Evolutionary conservation across 2,888 invertebrate genomes (phyloP).

Genomic region (Gymnocheta viridis): DNA sequence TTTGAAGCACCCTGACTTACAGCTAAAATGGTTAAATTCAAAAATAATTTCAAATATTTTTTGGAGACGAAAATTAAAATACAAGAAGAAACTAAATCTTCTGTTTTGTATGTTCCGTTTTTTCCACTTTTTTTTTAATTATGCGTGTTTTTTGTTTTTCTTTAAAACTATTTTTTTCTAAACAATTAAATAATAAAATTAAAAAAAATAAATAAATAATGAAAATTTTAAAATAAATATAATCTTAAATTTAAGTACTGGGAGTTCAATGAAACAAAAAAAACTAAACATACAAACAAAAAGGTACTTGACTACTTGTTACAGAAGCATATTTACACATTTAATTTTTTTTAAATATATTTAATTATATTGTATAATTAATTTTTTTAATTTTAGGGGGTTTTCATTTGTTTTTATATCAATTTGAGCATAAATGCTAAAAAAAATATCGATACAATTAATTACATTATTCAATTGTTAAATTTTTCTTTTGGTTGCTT

Average conservation of each 20-base stretch:
- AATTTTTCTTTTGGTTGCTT: constrained; percentile 40
- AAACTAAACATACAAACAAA: not conserved
- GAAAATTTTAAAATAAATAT: constrained; percentile 4
- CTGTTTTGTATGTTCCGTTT: not conserved
- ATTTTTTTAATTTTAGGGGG: constrained; percentile 1
- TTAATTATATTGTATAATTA: constrained; percentile 29
- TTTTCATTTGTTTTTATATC: constrained; percentile 27
- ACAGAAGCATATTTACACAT: constrained; percentile 60
- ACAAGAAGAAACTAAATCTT: constrained; percentile 20
- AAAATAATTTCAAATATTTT: constrained; percentile 23
- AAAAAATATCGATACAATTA: constrained; percentile 34
- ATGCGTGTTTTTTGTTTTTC: constrained; percentile 62
- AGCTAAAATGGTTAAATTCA: constrained; percentile 51
- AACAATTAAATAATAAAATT: constrained; percentile 29
- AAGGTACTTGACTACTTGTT: constrained; percentile 34
- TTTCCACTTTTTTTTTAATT: constrained; percentile 34
- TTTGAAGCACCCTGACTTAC: constrained; percentile 69
- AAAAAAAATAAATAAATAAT: constrained; percentile 36
- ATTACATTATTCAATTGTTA: constrained; percentile 10
- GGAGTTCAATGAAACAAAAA: constrained; percentile 34
- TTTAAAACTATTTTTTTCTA: constrained; percentile 32
- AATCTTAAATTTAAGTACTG: constrained; percentile 61
- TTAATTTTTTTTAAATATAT: not conserved
- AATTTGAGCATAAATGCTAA: constrained; percentile 68
- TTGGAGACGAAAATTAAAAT: constrained; percentile 16